Evolutionary conservation across 2,888 invertebrate species (phyloP), one percentile per base, ranked within the genome.

Genomic region (Stenurella melanura): DNA sequence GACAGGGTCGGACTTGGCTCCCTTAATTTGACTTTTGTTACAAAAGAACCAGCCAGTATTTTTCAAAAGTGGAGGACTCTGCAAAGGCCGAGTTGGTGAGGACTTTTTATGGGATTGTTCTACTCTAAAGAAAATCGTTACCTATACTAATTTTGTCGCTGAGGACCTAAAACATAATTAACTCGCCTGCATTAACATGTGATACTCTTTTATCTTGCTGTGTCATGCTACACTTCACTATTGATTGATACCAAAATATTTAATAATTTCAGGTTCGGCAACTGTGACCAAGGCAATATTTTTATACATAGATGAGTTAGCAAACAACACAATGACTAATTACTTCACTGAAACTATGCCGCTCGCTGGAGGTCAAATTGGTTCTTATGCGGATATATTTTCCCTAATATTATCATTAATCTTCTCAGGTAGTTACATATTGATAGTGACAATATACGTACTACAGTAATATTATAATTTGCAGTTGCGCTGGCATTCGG

Each of bases 251-350:
- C 9, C 0, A 9, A 7, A 34, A 34, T 34, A 7, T 42, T 42
- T 42, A 42, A 7, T 42, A 42, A 42, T 87, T 87, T 10, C 84
- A 94, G 95, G 96, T 15, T 94, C 95, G 0, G 96, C 96, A 0
- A 95, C 95, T 76, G 95, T 96, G 17, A 95, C 95, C n/a, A 94
- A 95, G 84, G 96, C 95, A 0, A 90, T 96, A 58, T 96, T 95
- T 87, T 93, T 93, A 58, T 96, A 96, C 87, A 89, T 96, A 79
- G 96, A 96, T 88, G 92, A 94, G 1, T 85, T 96, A 11, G 89
- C 93, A 63, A 91, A 92, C 75, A 92, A 93, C 83, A 91, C 92
- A 0, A 95, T 96, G 91, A 93, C 93, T 0, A 89, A 91, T 11
- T 92, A 92, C 76, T 91, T 96, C 68, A 88, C 90, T 60, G 91